Percentiles rank a stretch among this genome's conserved stretches.
phyloP scores from a whole-genome alignment of 2,113 vertebrate genomes.

The Bucco capensis region DNA sequence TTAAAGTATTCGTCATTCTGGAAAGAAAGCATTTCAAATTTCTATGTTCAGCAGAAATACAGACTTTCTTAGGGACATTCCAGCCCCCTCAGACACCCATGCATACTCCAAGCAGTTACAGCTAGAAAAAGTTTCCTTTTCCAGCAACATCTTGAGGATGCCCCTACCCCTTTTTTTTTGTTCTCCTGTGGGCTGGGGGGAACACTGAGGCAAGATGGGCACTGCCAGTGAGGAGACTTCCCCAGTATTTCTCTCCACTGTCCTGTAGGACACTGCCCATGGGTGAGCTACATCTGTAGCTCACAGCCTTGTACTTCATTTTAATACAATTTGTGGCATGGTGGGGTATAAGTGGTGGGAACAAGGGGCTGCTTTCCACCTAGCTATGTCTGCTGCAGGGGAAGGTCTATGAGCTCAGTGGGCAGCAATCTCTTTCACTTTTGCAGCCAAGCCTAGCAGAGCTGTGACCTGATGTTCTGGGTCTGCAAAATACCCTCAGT shows the following conservation, averaged over 20 bases:
- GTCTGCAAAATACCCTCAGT: neutral
- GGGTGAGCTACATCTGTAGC: neutral
- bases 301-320: accelerated
- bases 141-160: neutral
- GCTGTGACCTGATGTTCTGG: accelerated
- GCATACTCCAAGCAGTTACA: accelerated
- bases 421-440: neutral
- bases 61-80: neutral
- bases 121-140: neutral
- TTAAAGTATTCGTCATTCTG: neutral
- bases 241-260: neutral
- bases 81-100: neutral
- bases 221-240: accelerated
- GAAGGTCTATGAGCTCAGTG: neutral
- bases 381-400: neutral
- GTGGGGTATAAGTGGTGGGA: neutral
- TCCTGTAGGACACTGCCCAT: accelerated
- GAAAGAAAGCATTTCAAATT: neutral
- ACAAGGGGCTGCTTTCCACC: neutral
- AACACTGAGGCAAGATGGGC: neutral
- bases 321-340: accelerated
- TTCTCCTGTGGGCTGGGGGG: neutral
- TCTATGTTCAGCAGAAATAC: neutral
- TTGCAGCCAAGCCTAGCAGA: neutral
- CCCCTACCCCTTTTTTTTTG: neutral